Conservation (phyloP, 2,888 invertebrate genomes). For the Chromoteleia sp. region DNA sequence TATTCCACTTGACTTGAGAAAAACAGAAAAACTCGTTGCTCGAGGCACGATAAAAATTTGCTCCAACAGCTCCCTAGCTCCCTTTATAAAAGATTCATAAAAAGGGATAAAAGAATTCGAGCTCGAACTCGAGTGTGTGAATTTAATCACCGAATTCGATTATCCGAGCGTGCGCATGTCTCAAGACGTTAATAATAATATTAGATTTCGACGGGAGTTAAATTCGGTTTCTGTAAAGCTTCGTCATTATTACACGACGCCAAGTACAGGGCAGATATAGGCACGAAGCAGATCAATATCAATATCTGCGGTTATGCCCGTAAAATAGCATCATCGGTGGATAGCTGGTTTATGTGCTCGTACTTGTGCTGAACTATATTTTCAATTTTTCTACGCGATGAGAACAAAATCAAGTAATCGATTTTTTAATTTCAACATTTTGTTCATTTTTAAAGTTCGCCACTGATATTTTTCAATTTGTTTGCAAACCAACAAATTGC, state of each 20-base stretch:
- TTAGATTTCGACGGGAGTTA: conserved; percentile 39
- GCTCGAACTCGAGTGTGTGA: not conserved
- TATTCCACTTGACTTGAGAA: conserved; percentile 42
- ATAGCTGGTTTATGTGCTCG: conserved; percentile 26
- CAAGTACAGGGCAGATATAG: conserved; percentile 43
- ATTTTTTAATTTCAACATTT: not conserved
- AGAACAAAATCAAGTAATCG: conserved; percentile 15
- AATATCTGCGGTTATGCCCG: conserved; percentile 60
- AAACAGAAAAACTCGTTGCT: conserved; percentile 32
- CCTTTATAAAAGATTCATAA: not conserved
- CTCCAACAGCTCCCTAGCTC: conserved; percentile 19
- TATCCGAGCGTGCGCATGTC: conserved; percentile 7
- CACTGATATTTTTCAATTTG: not conserved
- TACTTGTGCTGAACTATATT: conserved; percentile 8
- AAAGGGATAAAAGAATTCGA: conserved; percentile 11
- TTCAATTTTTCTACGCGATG: conserved; percentile 5
- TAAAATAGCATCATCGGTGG: conserved; percentile 55
- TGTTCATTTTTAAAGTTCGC: not conserved
- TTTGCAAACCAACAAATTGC: not conserved
- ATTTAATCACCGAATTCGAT: conserved; percentile 10
- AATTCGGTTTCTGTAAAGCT: conserved; percentile 46
- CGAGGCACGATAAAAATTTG: conserved; percentile 23
- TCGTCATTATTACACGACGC: conserved; percentile 53
- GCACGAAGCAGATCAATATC: conserved; percentile 58
- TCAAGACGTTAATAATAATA: conserved; percentile 42